A percentile compares a stretch with the other conserved stretches of the same genome.
Conservation (phyloP, 1,140 invertebrate species). For the Chrysopa pallens region DNA sequence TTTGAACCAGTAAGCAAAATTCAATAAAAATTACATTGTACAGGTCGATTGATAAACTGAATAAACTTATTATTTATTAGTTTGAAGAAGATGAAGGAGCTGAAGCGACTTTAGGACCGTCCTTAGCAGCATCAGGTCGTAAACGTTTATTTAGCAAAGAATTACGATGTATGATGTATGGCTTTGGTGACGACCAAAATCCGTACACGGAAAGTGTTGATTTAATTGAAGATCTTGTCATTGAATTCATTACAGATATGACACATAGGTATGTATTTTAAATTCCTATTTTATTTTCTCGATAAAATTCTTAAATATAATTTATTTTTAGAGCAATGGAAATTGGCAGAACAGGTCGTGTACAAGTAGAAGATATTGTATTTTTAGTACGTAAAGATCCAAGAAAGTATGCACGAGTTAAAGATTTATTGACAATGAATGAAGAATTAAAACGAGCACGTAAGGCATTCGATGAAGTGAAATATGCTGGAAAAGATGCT, state of each 20-base stretch:
- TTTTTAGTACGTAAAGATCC: conserved; percentile 95
- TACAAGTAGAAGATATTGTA: conserved; percentile 96
- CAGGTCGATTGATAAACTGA: not conserved
- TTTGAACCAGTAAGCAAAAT: conserved; percentile 11
- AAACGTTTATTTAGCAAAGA: conserved; percentile 81
- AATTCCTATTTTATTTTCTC: not conserved
- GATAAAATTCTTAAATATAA: not conserved
- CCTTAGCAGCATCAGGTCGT: conserved; percentile 40
- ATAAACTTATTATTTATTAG: conserved; percentile 13
- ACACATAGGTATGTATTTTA: conserved; percentile 44
- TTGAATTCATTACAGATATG: conserved; percentile 95
- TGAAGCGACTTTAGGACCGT: conserved; percentile 39
- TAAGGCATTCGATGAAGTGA: conserved; percentile 99
- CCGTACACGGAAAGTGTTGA: conserved; percentile 98
- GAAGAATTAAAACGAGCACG: conserved; percentile 97
- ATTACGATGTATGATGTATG: conserved; percentile 98
- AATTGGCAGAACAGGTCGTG: conserved; percentile 81
- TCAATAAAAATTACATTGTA: not conserved
- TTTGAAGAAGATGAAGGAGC: conserved; percentile 44
- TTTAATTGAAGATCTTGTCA: conserved; percentile 90
- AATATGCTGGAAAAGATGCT: conserved; percentile 46
- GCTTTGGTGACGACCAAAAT: conserved; percentile 99
- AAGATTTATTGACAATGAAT: conserved; percentile 96
- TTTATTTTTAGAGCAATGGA: conserved; percentile 74
- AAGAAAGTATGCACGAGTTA: conserved; percentile 94